Conservation (phyloP, 2,113 vertebrate species). For the Chitala chitala region DNA sequence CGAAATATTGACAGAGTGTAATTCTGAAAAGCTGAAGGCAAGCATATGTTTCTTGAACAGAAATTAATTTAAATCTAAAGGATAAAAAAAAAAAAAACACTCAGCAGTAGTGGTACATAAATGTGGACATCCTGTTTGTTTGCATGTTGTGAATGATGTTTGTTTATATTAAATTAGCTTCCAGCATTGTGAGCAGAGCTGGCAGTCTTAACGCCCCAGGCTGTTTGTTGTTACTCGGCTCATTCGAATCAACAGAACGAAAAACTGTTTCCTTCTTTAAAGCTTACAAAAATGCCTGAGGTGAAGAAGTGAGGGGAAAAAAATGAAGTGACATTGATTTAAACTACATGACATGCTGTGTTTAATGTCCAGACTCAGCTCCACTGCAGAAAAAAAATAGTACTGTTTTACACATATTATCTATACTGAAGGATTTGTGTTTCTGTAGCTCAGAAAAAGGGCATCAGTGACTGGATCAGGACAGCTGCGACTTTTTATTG, state of each 20-base stretch:
- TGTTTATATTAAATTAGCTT: constrained; percentile 20
- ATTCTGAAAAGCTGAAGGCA: constrained; percentile 16
- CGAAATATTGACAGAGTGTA: constrained; percentile 7
- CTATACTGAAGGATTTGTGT: background rate
- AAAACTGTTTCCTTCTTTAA: background rate
- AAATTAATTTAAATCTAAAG: constrained; percentile 9
- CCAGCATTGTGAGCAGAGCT: constrained; percentile 18
- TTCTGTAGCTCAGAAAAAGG: background rate
- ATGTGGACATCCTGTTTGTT: constrained; percentile 15
- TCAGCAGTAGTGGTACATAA: background rate
- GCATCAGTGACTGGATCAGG: too few relatives aligned
- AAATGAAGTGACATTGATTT: constrained; percentile 1
- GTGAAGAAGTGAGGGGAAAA: background rate
- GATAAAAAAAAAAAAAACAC: background rate
- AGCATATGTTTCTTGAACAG: background rate
- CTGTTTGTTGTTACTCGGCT: constrained; percentile 21
- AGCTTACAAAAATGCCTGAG: constrained; percentile 14
- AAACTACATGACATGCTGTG: background rate
- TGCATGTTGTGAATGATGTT: constrained; percentile 10
- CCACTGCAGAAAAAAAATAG: background rate
- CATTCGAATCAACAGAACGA: constrained; percentile 15
- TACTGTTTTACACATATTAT: background rate
- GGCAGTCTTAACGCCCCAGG: constrained; percentile 30
- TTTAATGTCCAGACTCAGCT: background rate
- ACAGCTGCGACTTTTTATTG: too few relatives aligned